Evolutionary conservation across 2,797 vertebrate species (phyloP).

Genomic region (Cygnus olor): DNA sequence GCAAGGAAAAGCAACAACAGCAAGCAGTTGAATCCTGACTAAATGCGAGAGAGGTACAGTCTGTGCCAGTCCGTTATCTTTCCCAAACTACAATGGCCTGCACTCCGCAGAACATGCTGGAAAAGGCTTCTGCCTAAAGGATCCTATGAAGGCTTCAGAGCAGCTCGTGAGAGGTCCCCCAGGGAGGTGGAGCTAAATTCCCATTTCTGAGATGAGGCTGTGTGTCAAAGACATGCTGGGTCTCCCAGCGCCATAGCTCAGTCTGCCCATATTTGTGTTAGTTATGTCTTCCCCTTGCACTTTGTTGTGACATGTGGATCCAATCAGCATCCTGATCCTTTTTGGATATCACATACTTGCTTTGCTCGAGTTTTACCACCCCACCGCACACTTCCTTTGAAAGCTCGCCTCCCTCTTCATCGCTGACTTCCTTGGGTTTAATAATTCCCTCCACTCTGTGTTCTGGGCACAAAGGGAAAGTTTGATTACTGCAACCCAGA

Average conservation of each 20-base stretch:
- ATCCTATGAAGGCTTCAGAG: background rate
- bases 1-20: background rate
- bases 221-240: background rate
- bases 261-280: background rate
- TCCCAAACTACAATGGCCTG: background rate
- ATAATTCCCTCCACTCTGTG: background rate
- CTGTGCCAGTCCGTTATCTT: background rate
- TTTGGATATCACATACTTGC: slow-evolving; percentile 6
- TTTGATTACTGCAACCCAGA: background rate
- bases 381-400: slow-evolving; percentile 15
- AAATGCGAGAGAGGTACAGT: background rate
- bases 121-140: background rate
- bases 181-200: background rate
- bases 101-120: background rate
- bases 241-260: background rate
- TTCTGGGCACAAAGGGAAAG: background rate
- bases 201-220: background rate
- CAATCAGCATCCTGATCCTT: background rate
- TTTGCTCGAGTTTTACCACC: background rate
- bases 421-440: background rate
- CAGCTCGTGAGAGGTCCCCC: background rate
- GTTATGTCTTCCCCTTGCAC: background rate
- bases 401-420: background rate
- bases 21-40: background rate
- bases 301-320: slow-evolving; percentile 42